Percentiles rank a stretch among this genome's conserved stretches.
Conservation (phyloP, 2,888 invertebrate species). For the Stictocephala bisonia region DNA sequence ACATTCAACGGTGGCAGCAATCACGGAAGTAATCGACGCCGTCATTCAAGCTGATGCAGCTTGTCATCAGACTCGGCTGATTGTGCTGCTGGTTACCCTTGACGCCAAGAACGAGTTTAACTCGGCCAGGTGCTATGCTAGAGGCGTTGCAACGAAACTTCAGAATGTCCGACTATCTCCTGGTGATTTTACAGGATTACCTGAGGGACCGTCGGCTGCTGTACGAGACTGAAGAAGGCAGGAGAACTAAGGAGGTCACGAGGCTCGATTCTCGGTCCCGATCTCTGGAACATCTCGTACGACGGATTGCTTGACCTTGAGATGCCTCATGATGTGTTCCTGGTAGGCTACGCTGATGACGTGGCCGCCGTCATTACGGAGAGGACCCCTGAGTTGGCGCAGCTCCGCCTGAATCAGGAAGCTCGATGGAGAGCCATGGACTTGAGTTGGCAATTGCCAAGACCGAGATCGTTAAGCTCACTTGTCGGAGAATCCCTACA, state of each 20-base stretch:
- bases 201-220: constrained; percentile 49
- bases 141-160: constrained; percentile 45
- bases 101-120: constrained; percentile 54
- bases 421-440: no score
- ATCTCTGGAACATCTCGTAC: constrained; percentile 55
- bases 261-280: constrained; percentile 55
- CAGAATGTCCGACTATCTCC: constrained; percentile 49
- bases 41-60: neutral
- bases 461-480: no score
- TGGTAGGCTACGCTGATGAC: constrained; percentile 36
- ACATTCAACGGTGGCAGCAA: neutral
- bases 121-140: constrained; percentile 52
- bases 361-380: no score
- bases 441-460: no score
- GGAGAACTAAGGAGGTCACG: constrained; percentile 49
- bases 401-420: no score
- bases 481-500: no score
- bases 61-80: neutral
- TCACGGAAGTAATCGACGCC: constrained; percentile 13
- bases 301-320: constrained; percentile 45
- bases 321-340: constrained; percentile 17
- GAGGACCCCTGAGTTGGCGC: no score
- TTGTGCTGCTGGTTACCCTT: constrained; percentile 44
- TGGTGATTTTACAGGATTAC: constrained; percentile 52
- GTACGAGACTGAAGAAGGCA: constrained; percentile 51